Evolutionary conservation across 2,113 vertebrate species (phyloP), one percentile per base, ranked within the genome.

Genomic region (Anolis sagrei): DNA sequence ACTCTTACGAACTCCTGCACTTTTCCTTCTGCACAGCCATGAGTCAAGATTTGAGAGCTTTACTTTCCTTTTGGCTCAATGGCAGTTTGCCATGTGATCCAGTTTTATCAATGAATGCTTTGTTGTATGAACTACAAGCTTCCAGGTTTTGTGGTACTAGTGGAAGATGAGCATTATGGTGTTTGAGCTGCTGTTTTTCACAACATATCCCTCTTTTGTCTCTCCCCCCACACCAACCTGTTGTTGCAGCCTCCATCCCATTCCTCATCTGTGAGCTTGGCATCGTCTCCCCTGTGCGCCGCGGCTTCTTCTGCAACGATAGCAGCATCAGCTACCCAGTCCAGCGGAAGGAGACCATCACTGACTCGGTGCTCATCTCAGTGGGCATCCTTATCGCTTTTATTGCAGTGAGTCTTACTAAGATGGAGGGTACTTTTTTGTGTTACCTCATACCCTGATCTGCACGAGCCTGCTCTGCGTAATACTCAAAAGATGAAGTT

Each of bases 301-400:
- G 93, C 44, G 97, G 97, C 7, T 97, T 97, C 91, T 97, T 97
- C 95, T 97, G 97, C 13, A 94, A 95, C 7, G 96, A 98, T 87
- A 16, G 88, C 86, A 96, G 93, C 90, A 97, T 97, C 94, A 95
- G 87, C 8, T 97, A 97, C 86, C 96, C 97, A 1, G 84, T 84
- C 8, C 18, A 91, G 25, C 76, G 86, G 19, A 75, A 14, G 0
- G 96, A 97, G 85, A 94, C 95, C 79, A 94, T 97, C 73, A 91
- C 95, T 0, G 97, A 97, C 90, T 73, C 85, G 0, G 77, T 96
- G 87, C 95, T 97, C 76, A 95, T 96, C 74, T 93, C 95, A 18
- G 95, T 95, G 19, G 96, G 96, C 44, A 97, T 97, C 77, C 88
- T 94, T 82, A 95, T 96, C 90, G 97, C 96, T 2, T 94, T 93